phyloP scores from a whole-genome alignment of 2,113 vertebrate species.

The Oreocharis arfaki region DNA sequence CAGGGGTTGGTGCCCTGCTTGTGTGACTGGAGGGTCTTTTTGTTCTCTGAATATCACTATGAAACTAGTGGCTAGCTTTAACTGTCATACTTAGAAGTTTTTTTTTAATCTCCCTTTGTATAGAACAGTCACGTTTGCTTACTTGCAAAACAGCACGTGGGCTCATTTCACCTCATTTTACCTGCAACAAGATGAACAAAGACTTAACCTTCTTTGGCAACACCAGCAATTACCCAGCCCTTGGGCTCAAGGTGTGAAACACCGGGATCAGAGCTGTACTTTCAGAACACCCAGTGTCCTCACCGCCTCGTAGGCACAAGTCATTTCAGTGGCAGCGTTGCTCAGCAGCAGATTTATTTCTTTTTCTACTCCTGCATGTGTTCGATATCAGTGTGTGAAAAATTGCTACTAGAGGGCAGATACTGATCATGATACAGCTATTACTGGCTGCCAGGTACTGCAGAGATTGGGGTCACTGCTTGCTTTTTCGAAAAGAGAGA shows the following conservation, averaged over 20 bases:
- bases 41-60: not conserved
- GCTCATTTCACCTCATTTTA: not conserved
- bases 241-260: not conserved
- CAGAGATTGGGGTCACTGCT: not conserved
- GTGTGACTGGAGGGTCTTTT: not conserved
- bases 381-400: not conserved
- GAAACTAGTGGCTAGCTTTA: not conserved
- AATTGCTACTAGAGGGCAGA: not conserved
- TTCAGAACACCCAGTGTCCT: not conserved
- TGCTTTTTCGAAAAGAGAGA: not conserved
- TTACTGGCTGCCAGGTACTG: not conserved
- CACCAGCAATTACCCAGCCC: not conserved
- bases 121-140: not conserved
- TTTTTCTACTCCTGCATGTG: not conserved
- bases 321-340: not conserved
- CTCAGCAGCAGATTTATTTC: not conserved
- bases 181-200: not conserved
- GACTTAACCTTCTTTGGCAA: not conserved
- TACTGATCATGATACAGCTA: not conserved
- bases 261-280: not conserved
- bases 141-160: not conserved
- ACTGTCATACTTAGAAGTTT: not conserved
- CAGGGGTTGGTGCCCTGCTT: not conserved
- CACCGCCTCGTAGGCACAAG: fast-evolving
- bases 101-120: not conserved